Evolutionary conservation across 2,113 vertebrate species (phyloP).

Genomic region (Emydura subglobosa): DNA sequence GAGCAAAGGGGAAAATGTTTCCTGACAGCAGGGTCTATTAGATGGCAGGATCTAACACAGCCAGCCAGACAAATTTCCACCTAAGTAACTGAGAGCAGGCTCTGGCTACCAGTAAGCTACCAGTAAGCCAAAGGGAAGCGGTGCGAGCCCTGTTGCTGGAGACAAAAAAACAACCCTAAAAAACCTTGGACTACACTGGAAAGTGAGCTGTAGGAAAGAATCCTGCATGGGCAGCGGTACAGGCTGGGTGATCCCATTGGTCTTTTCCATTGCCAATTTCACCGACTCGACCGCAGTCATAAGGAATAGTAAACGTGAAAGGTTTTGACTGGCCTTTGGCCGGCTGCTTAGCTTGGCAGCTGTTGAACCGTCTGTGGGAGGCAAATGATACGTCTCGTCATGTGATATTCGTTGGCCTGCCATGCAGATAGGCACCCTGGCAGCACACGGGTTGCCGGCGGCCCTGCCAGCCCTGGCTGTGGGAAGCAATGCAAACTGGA

Average conservation of each 20-base stretch:
- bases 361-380: conserved; percentile 71
- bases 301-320: neutral
- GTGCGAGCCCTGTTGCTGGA: too few species aligned
- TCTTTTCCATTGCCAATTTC: neutral
- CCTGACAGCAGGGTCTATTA: neutral
- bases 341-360: conserved; percentile 72
- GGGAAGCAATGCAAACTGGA: neutral
- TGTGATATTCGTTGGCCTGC: conserved; percentile 40
- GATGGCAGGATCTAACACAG: neutral
- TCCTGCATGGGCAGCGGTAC: neutral
- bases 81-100: rapidly evolving
- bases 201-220: neutral
- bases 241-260: neutral
- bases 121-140: rapidly evolving
- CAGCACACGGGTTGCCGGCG: rapidly evolving
- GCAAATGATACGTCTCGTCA: conserved; percentile 35
- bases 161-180: rapidly evolving
- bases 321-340: neutral
- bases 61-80: neutral
- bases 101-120: rapidly evolving
- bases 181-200: neutral
- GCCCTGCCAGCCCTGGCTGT: neutral
- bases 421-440: neutral
- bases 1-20: neutral
- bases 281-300: neutral